Evolutionary conservation across 2,113 vertebrate species (phyloP).

Genomic region (Bucco capensis): DNA sequence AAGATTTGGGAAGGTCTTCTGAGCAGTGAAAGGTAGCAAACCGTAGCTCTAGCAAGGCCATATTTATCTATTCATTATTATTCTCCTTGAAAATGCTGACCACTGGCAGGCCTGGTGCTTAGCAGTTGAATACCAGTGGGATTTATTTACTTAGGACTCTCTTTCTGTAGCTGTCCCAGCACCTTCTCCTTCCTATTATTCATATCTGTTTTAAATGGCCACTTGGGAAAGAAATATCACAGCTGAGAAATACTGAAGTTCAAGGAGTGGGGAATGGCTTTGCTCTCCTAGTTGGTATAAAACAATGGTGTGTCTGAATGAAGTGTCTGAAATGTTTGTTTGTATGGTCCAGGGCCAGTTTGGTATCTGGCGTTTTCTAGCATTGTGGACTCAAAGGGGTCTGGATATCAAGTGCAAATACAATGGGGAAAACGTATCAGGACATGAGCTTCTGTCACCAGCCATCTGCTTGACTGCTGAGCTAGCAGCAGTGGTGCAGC

Average conservation of each 20-base stretch:
- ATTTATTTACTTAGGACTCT: neutral
- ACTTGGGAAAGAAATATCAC: neutral
- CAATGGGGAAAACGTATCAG: neutral
- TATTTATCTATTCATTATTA: neutral
- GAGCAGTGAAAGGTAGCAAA: neutral
- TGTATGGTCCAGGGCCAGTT: neutral
- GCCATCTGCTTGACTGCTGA: fast-evolving
- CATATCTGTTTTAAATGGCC: neutral
- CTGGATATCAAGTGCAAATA: neutral
- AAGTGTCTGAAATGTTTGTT: neutral
- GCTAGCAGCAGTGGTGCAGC: neutral
- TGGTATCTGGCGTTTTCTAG: neutral
- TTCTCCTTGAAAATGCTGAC: neutral
- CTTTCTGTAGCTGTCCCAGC: neutral
- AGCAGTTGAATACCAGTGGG: neutral
- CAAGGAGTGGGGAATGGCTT: neutral
- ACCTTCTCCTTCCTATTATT: neutral
- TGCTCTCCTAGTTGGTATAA: neutral
- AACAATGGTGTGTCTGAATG: neutral
- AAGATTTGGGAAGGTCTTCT: neutral
- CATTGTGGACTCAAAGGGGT: neutral
- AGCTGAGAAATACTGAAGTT: neutral
- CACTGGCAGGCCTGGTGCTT: neutral
- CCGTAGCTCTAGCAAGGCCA: neutral
- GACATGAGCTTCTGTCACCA: neutral